These are phyloP conservation scores for Periphyllus acericola DNA, from an alignment of 2,888 invertebrate species.

Conservation along the genomic window DNA sequence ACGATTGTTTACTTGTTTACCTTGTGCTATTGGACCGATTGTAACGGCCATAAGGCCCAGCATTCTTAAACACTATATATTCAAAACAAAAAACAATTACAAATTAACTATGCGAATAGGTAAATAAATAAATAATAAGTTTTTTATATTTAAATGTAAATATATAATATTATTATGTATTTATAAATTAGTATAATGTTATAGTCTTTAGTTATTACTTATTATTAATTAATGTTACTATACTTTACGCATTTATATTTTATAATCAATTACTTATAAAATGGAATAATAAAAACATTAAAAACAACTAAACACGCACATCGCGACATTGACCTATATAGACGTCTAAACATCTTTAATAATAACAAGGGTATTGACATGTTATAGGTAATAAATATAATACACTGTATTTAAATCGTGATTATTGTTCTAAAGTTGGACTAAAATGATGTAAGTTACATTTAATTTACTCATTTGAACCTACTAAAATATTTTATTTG, in stretches of 20 bases:
- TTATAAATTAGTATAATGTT: background rate
- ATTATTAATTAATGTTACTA: background rate
- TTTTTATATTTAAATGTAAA: background rate
- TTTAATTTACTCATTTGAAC: background rate
- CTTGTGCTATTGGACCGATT: conserved; percentile 40
- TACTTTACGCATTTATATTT: background rate
- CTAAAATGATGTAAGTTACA: background rate
- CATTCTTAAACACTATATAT: conserved; percentile 40
- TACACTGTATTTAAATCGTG: background rate
- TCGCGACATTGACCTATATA: conserved; percentile 29
- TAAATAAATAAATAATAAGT: background rate
- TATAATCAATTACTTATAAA: too few relatives aligned
- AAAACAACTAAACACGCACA: background rate
- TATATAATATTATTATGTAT: background rate
- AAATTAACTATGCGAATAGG: background rate
- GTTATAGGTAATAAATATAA: background rate
- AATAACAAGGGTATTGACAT: background rate
- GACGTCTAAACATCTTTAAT: background rate
- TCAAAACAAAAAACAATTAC: background rate
- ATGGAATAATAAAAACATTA: background rate
- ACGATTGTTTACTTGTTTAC: conserved; percentile 26
- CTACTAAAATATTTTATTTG: background rate
- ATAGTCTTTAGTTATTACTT: background rate
- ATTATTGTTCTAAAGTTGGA: background rate
- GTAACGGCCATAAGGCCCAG: conserved; percentile 53